Conservation (phyloP, 2,797 vertebrate species). For the Rhinichthys osculus region DNA sequence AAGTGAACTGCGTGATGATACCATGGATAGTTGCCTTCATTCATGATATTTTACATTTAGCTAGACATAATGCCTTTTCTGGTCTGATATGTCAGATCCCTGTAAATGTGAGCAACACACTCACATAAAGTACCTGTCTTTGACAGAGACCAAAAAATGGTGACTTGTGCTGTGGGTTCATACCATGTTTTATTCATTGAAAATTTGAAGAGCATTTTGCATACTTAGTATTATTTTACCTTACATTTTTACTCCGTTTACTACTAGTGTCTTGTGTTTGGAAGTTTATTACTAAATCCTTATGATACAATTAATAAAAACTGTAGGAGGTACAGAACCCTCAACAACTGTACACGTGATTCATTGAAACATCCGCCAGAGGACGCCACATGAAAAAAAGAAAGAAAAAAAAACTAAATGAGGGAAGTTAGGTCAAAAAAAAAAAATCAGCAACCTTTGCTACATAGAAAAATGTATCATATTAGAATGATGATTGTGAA, state of each 20-base stretch:
- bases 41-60: background rate
- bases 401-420: constrained; percentile 28
- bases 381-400: constrained; percentile 71
- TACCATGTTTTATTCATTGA: constrained; percentile 30
- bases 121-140: constrained; percentile 34
- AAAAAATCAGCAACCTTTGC: background rate
- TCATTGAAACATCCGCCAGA: constrained; percentile 68
- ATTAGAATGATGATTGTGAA: background rate
- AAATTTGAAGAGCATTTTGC: background rate
- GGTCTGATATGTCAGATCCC: constrained; percentile 18
- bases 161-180: constrained; percentile 44
- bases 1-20: background rate
- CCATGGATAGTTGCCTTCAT: background rate
- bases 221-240: background rate
- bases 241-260: background rate
- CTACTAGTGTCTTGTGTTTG: constrained; percentile 21
- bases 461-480: background rate
- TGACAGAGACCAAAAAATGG: constrained; percentile 19
- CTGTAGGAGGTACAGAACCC: background rate
- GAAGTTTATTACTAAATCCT: background rate
- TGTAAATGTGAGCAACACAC: constrained; percentile 16
- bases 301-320: constrained; percentile 26
- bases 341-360: constrained; percentile 61
- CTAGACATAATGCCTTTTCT: constrained; percentile 7
- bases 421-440: background rate